A percentile compares a stretch with the other conserved stretches of the same genome.
These are phyloP conservation scores for Alligator sinensis DNA, from an alignment of 2,113 vertebrate genomes.

Conservation along the genomic window DNA sequence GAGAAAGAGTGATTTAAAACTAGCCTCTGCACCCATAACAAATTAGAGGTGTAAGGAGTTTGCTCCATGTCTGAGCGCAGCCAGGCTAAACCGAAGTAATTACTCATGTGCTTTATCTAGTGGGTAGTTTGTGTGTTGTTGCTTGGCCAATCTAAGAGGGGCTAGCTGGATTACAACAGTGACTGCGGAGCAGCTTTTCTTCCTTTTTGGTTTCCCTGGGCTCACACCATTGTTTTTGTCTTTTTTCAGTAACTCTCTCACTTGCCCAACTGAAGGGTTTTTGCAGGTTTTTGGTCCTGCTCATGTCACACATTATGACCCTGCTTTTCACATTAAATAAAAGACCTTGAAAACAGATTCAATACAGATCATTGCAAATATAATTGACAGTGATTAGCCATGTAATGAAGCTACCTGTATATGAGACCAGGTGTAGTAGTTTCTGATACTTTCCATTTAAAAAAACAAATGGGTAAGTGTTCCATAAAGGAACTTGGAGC, in stretches of 20 bases:
- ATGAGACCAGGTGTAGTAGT: no score
- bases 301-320: neutral
- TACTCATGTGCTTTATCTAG: constrained; percentile 71
- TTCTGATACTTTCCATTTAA: neutral
- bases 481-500: neutral
- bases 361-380: neutral
- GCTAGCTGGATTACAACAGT: constrained; percentile 79
- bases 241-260: constrained; percentile 59
- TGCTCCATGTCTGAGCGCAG: constrained; percentile 70
- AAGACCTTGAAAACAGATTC: neutral
- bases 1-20: neutral
- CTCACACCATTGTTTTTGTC: constrained; percentile 8
- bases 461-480: neutral
- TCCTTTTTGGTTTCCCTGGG: constrained; percentile 13
- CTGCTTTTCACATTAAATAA: neutral
- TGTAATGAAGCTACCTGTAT: no score
- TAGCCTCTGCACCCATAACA: constrained; percentile 51
- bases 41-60: constrained; percentile 64
- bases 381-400: neutral
- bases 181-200: constrained; percentile 69
- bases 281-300: neutral
- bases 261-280: constrained; percentile 41
- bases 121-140: constrained; percentile 74
- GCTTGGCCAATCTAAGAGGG: constrained; percentile 75
- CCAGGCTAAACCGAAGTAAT: constrained; percentile 82